phyloP scores from a whole-genome alignment of 2,888 invertebrate species.

The Hemicrepidius hirtus region DNA sequence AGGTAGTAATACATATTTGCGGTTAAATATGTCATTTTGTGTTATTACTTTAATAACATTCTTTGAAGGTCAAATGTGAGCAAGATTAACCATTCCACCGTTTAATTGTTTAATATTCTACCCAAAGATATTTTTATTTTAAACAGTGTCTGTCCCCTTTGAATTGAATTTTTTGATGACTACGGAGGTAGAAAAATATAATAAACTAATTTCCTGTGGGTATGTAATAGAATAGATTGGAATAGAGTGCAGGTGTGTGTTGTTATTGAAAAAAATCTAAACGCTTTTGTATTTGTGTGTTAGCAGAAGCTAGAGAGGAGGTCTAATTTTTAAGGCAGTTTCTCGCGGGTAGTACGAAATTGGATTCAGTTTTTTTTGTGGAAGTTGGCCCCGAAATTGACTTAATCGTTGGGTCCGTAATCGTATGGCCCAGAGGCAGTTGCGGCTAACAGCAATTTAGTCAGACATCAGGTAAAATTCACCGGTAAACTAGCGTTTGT shows the following conservation, averaged over 20 bases:
- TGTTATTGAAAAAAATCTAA: constrained; percentile 12
- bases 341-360: constrained; percentile 64
- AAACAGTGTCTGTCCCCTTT: no score
- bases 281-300: constrained; percentile 33
- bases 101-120: no score
- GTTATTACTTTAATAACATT: background rate
- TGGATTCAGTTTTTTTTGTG: constrained; percentile 67
- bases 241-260: constrained; percentile 16
- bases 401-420: constrained; percentile 68
- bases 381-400: constrained; percentile 67
- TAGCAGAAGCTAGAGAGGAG: constrained; percentile 46
- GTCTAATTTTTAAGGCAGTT: constrained; percentile 50
- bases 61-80: no score
- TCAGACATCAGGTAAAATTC: constrained; percentile 53
- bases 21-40: background rate
- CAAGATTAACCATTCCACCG: no score
- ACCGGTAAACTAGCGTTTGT: constrained; percentile 46
- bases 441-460: constrained; percentile 63
- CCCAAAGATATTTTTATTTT: no score
- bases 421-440: constrained; percentile 64
- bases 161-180: no score
- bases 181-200: no score
- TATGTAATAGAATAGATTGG: no score
- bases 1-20: background rate
- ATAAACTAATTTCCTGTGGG: no score